A percentile compares a stretch with the other conserved stretches of the same genome.
These are phyloP conservation scores for Heptranchias perlo DNA, from an alignment of 2,113 vertebrate species.

Conservation along the genomic window DNA sequence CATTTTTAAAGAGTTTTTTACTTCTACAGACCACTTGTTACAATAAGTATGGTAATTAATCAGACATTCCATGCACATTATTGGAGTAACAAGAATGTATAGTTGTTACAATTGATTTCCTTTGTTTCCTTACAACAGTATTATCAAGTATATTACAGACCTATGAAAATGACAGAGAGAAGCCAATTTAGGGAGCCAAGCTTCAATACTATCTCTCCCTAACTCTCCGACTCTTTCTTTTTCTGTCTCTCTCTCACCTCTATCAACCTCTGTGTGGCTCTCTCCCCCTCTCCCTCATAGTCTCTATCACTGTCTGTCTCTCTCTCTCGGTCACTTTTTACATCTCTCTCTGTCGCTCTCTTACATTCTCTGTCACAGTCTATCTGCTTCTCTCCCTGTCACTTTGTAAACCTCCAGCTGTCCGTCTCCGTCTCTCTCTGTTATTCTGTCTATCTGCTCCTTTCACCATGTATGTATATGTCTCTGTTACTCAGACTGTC, in stretches of 20 bases:
- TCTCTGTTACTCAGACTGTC: background rate
- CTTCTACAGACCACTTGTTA: background rate
- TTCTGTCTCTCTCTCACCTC: background rate
- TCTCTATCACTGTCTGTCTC: background rate
- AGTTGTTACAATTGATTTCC: background rate
- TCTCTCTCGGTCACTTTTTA: background rate
- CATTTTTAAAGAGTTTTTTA: background rate
- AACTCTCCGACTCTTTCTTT: background rate
- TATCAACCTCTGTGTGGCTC: too few species aligned
- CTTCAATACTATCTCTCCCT: background rate
- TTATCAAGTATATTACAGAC: background rate
- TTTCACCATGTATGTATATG: background rate
- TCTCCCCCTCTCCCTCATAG: background rate
- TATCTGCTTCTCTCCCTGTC: background rate
- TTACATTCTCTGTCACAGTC: background rate
- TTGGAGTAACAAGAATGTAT: background rate
- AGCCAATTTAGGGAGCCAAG: background rate
- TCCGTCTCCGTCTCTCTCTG: background rate
- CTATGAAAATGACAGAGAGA: background rate
- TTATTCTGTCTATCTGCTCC: background rate
- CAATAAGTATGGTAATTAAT: constrained; percentile 26
- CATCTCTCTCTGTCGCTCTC: background rate
- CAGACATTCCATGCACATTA: background rate
- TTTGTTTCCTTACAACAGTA: background rate
- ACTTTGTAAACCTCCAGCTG: background rate